Evolutionary conservation across 2,113 vertebrate genomes (phyloP).

Genomic region (Mola mola): DNA sequence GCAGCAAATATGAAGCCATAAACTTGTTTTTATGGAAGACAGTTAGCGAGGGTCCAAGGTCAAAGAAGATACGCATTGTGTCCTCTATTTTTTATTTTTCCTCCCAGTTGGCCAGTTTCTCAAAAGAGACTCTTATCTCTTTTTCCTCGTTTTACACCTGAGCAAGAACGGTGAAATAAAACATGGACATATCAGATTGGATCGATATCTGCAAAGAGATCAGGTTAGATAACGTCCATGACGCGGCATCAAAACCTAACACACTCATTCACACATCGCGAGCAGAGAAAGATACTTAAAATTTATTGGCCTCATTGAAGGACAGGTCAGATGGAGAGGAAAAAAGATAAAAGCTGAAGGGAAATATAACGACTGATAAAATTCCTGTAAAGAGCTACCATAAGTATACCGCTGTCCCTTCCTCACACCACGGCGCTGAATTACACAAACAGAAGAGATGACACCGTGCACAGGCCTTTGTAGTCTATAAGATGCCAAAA

Average conservation of each 20-base stretch:
- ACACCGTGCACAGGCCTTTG: background rate
- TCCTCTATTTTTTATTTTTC: background rate
- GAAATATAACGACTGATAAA: slow-evolving; percentile 59
- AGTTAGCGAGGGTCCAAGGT: slow-evolving; percentile 25
- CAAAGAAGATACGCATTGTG: background rate
- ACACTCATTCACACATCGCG: slow-evolving; percentile 11
- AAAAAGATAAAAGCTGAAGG: slow-evolving; percentile 40
- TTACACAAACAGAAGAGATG: background rate
- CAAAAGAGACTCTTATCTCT: slow-evolving; percentile 18
- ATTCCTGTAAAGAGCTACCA: slow-evolving; percentile 5
- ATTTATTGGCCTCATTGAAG: slow-evolving; percentile 46
- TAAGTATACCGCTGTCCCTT: background rate
- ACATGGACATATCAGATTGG: slow-evolving; percentile 11
- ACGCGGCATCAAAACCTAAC: slow-evolving; percentile 4
- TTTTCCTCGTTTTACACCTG: slow-evolving; percentile 19
- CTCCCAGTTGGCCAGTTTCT: background rate
- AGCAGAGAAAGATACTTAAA: slow-evolving; percentile 22
- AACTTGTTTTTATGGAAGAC: slow-evolving; percentile 41
- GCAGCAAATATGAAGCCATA: slow-evolving; percentile 20
- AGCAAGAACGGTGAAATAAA: background rate
- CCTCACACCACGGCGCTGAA: too few relatives aligned
- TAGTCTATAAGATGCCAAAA: background rate
- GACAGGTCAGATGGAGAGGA: slow-evolving; percentile 22
- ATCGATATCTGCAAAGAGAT: slow-evolving; percentile 50
- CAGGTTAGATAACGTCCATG: slow-evolving; percentile 2